Conservation (phyloP, 2,888 invertebrate species). For the Notocelia uddmanniana region DNA sequence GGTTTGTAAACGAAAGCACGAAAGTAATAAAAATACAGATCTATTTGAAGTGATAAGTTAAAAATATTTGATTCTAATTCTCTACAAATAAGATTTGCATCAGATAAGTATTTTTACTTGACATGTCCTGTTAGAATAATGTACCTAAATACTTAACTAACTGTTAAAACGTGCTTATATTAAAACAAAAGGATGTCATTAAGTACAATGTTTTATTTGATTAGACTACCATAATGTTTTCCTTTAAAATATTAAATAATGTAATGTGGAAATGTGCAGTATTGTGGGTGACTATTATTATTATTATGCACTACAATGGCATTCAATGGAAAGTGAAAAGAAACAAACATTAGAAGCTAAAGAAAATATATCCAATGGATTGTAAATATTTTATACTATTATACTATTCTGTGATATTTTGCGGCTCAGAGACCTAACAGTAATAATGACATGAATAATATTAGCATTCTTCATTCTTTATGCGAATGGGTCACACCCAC, state of each 20-base stretch:
- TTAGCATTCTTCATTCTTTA: no score
- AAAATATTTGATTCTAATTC: no score
- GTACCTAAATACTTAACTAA: background rate
- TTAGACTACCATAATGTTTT: conserved; percentile 2
- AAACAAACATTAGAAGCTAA: no score
- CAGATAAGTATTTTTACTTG: background rate
- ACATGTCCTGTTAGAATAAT: background rate
- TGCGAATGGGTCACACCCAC: background rate
- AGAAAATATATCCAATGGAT: background rate
- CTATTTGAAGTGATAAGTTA: no score
- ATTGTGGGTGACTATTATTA: background rate
- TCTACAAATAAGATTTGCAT: no score
- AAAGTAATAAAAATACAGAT: no score
- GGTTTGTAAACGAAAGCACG: no score
- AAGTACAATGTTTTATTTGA: background rate
- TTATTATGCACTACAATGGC: background rate
- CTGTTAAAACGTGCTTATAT: background rate
- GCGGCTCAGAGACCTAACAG: no score
- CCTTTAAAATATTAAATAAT: background rate
- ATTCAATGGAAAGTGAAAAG: background rate
- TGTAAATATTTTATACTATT: no score
- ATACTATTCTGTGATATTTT: no score
- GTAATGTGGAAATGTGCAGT: background rate
- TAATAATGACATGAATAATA: no score
- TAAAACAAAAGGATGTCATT: background rate